Base-by-base conservation (phyloP, 2,797 vertebrate species). In the Sebastes nivosus region DNA sequence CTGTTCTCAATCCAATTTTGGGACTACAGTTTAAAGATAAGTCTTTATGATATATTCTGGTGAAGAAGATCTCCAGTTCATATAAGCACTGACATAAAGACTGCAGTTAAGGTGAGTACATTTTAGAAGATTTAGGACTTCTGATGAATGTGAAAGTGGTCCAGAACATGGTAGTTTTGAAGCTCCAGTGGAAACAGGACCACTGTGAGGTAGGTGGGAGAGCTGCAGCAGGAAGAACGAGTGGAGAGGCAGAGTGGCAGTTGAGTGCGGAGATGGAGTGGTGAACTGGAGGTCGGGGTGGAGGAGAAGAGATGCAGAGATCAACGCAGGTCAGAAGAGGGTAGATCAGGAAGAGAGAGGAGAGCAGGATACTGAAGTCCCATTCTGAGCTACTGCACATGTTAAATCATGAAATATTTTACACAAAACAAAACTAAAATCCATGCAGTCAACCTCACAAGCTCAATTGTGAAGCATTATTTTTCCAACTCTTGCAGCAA, bases 241-340 rank as follows among this genome's bases (percentile, higher is more conserved):
- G 75, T 81, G 79, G 80, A 89, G 90, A 84, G 83, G 82, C 30
- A 74, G 85, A 86, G 85, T 87, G 83, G 81, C 77, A 42, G 83
- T 20, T 12, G 72, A 92, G 81, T 83, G 88, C 72, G 72, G 67
- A 70, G 82, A 77, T 80, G 81, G 36, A 88, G 88, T 79, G 84
- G 66, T 82, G 71, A 79, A 69, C 79, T 65, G 65, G 30, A 75
- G 81, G 81, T 73, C 54, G 6, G 75, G 75, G 82, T 82, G 74
- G 77, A 80, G 75, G 73, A 75, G 80, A 84, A 67, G 77, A 79
- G 83, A 76, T 69, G 80, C 59, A 63, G 77, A 84, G 75, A 64
- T 80, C 81, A 80, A 32, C 82, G 10, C 13, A 69, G 71, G 50
- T 79, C 60, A 83, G 67, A 30, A 27, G 42, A 67, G 27, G 52